Evolutionary conservation across 2,797 vertebrate species (phyloP).

Genomic region (Schizopygopsis pylzovi): DNA sequence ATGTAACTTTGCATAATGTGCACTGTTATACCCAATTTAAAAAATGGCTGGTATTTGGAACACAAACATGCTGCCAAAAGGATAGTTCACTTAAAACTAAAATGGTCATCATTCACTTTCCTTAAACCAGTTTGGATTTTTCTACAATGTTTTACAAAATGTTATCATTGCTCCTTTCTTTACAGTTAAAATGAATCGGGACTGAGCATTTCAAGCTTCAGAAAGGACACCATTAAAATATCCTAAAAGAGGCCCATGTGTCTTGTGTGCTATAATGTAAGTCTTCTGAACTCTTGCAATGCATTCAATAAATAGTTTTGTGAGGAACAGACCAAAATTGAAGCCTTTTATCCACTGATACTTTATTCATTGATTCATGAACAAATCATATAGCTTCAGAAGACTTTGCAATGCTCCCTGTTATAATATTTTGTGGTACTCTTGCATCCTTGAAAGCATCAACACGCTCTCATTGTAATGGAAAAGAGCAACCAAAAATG

Average conservation of each 20-base stretch:
- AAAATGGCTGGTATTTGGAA: constrained; percentile 43
- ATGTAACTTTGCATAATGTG: constrained; percentile 60
- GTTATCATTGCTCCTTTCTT: background rate
- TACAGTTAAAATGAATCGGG: background rate
- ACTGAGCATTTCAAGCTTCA: background rate
- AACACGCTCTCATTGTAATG: background rate
- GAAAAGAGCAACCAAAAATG: background rate
- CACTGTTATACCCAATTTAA: constrained; percentile 55
- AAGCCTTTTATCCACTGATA: background rate
- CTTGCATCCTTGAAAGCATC: background rate
- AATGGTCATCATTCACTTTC: background rate
- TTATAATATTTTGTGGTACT: background rate
- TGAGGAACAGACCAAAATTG: background rate
- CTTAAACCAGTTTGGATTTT: background rate
- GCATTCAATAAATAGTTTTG: background rate
- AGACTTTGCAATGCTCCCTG: background rate
- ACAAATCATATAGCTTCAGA: background rate
- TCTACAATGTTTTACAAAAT: background rate
- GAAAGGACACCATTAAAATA: background rate
- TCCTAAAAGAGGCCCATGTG: background rate
- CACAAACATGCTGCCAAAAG: background rate
- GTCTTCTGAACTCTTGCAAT: background rate
- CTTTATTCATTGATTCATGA: too few relatives aligned
- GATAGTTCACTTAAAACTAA: background rate
- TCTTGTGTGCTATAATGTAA: background rate